These are phyloP conservation scores for Conomelus anceps DNA, from an alignment of 2,888 invertebrate species.

Conservation along the genomic window DNA sequence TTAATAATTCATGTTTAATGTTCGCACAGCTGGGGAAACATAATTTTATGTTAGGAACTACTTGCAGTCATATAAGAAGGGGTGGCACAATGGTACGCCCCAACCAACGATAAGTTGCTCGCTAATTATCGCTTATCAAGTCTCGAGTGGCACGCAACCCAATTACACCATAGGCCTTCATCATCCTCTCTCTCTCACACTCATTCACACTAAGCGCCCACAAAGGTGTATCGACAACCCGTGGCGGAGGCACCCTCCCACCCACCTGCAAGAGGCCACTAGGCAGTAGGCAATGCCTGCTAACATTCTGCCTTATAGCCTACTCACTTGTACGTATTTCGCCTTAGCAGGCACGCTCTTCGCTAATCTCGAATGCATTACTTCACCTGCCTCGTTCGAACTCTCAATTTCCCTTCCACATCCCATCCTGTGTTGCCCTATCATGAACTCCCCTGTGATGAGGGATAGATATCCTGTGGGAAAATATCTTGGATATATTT, in stretches of 20 bases:
- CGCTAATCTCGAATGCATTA: neutral
- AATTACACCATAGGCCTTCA: neutral
- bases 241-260: neutral
- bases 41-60: neutral
- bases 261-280: neutral
- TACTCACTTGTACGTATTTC: too few species aligned
- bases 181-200: neutral
- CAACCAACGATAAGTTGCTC: neutral
- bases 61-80: neutral
- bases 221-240: neutral
- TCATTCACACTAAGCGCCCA: neutral
- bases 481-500: neutral
- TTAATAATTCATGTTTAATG: neutral
- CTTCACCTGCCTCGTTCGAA: neutral
- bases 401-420: neutral
- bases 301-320: neutral
- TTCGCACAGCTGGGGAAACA: neutral
- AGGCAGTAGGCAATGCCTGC: neutral
- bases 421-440: neutral
- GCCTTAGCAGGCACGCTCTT: neutral
- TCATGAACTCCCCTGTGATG: neutral
- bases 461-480: neutral
- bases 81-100: neutral
- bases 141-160: neutral
- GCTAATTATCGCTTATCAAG: neutral